Evolutionary conservation across 2,888 invertebrate species (phyloP).

Genomic region (Drosophila nigritarsus): DNA sequence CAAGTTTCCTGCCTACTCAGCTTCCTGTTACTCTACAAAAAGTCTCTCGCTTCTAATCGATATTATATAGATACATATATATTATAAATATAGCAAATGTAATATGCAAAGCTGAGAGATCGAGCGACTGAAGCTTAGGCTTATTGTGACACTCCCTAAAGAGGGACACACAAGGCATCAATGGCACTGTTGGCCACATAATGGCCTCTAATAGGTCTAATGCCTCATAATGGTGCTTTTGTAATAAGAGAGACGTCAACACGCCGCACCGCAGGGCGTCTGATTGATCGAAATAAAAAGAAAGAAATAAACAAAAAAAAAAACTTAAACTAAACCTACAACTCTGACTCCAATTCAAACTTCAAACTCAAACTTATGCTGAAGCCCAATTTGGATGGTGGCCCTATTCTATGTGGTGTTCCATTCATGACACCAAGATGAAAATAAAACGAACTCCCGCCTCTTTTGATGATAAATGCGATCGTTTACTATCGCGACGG

Average conservation of each 20-base stretch:
- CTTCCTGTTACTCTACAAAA: slow-evolving; percentile 34
- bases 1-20: slow-evolving; percentile 51
- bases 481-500: slow-evolving; percentile 61
- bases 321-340: neutral
- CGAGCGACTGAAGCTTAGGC: slow-evolving; percentile 2
- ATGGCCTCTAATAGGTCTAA: slow-evolving; percentile 69
- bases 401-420: slow-evolving; percentile 5
- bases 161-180: slow-evolving; percentile 21
- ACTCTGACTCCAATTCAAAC: neutral
- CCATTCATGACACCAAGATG: slow-evolving; percentile 41
- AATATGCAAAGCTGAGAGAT: neutral
- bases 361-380: neutral
- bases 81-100: neutral
- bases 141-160: slow-evolving; percentile 71
- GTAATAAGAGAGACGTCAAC: slow-evolving; percentile 78
- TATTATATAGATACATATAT: slow-evolving; percentile 2
- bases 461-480: slow-evolving; percentile 68
- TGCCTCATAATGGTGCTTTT: slow-evolving; percentile 73
- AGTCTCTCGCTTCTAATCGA: neutral
- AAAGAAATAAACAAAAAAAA: slow-evolving; percentile 5
- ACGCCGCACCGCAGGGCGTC: slow-evolving; percentile 75
- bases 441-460: neutral
- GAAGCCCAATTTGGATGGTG: slow-evolving; percentile 1
- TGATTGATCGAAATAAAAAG: slow-evolving; percentile 45
- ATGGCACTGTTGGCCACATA: slow-evolving; percentile 47